A percentile compares a stretch with the other conserved stretches of the same genome.
Evolutionary conservation across 2,797 vertebrate genomes (phyloP).

Genomic region (Sarcoramphus papa): DNA sequence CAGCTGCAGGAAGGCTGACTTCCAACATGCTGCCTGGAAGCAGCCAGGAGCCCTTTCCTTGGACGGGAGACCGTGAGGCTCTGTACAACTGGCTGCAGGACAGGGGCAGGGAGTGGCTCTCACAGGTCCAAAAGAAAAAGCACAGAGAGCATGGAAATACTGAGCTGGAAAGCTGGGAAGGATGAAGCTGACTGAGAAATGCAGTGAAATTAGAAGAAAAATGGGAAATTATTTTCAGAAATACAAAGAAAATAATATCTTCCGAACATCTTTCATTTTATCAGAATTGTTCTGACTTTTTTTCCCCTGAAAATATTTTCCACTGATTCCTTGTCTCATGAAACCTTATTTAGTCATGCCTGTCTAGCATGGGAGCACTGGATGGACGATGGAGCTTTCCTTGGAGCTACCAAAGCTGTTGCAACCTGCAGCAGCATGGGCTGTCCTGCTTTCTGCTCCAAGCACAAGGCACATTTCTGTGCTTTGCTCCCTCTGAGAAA

Average conservation of each 20-base stretch:
- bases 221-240: background rate
- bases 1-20: fast-evolving
- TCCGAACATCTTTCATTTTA: background rate
- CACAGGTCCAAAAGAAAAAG: background rate
- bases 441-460: background rate
- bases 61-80: background rate
- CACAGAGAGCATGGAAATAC: too few species aligned
- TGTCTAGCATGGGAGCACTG: background rate
- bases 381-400: background rate
- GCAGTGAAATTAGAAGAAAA: background rate
- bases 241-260: background rate
- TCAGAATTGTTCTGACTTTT: background rate
- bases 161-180: background rate
- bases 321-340: background rate
- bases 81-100: fast-evolving
- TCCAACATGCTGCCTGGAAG: background rate
- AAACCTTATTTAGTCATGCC: background rate
- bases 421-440: background rate
- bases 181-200: background rate
- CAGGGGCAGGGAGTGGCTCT: background rate
- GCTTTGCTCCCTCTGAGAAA: background rate
- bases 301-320: background rate
- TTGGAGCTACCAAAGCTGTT: background rate
- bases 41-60: background rate
- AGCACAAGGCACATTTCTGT: background rate